Conservation (phyloP, 2,797 vertebrate species). For the Anomalospiza imberbis region DNA sequence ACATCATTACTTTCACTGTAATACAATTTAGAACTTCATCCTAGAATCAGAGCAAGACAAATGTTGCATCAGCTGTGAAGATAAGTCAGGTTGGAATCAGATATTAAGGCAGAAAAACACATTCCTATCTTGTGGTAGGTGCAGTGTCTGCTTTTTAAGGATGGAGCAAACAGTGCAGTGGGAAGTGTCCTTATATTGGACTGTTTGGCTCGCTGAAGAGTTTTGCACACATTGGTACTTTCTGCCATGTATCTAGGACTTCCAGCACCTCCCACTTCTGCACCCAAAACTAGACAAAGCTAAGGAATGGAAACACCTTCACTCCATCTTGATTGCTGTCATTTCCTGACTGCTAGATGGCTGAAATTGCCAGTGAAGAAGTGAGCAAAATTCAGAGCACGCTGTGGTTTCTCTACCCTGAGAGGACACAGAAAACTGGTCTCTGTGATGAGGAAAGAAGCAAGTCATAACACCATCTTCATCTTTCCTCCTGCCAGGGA, state of each 20-base stretch:
- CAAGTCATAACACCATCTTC: neutral
- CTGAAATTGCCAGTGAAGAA: neutral
- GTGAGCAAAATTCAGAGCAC: neutral
- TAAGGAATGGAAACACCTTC: neutral
- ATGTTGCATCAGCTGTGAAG: neutral
- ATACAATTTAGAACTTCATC: neutral
- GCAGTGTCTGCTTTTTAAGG: neutral
- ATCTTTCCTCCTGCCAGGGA: neutral
- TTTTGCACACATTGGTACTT: neutral
- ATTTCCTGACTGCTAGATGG: neutral
- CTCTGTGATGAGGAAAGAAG: neutral
- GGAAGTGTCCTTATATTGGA: neutral
- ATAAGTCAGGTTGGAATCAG: neutral
- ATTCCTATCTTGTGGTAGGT: neutral
- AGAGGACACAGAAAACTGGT: neutral
- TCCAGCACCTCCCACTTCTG: neutral
- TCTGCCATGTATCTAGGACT: neutral
- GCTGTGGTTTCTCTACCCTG: neutral
- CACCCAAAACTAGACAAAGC: neutral
- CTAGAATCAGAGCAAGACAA: neutral
- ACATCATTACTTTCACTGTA: neutral
- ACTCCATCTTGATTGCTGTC: neutral
- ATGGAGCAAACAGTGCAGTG: neutral
- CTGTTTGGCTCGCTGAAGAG: neutral
- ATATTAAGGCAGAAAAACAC: neutral